phyloP scores from a whole-genome alignment of 2,113 vertebrate genomes.

The Zosterops borbonicus region DNA sequence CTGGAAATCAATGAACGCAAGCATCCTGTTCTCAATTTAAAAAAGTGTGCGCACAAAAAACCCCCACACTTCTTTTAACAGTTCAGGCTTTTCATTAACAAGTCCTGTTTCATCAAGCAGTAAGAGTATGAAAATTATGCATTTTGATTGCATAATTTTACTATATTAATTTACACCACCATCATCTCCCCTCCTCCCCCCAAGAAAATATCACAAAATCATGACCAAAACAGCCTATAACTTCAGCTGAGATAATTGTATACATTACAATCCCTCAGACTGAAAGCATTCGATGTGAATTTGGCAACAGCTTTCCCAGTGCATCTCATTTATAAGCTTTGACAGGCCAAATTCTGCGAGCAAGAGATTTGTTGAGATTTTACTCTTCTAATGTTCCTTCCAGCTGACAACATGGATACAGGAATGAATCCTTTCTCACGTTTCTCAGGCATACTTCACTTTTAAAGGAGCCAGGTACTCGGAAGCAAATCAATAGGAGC shows the following conservation, averaged over 20 bases:
- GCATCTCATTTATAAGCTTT: neutral
- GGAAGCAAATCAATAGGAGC: neutral
- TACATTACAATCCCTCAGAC: neutral
- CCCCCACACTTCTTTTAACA: neutral
- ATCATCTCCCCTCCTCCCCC: fast-evolving
- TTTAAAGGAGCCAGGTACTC: neutral
- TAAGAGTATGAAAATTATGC: neutral
- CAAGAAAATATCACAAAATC: neutral
- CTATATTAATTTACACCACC: neutral
- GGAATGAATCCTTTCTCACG: fast-evolving
- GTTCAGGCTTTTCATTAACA: neutral
- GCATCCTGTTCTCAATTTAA: neutral
- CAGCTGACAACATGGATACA: neutral
- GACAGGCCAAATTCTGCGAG: neutral
- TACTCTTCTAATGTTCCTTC: neutral
- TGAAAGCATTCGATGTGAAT: neutral
- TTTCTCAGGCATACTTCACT: neutral
- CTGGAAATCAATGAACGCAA: neutral
- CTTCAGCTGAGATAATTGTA: neutral
- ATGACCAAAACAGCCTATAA: neutral
- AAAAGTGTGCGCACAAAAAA: fast-evolving
- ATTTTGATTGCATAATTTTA: neutral
- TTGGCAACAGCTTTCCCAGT: neutral
- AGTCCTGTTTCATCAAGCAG: neutral
- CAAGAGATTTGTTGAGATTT: neutral